These are phyloP conservation scores for Stenodera caucasica DNA, from an alignment of 2,888 invertebrate species.

Conservation along the genomic window DNA sequence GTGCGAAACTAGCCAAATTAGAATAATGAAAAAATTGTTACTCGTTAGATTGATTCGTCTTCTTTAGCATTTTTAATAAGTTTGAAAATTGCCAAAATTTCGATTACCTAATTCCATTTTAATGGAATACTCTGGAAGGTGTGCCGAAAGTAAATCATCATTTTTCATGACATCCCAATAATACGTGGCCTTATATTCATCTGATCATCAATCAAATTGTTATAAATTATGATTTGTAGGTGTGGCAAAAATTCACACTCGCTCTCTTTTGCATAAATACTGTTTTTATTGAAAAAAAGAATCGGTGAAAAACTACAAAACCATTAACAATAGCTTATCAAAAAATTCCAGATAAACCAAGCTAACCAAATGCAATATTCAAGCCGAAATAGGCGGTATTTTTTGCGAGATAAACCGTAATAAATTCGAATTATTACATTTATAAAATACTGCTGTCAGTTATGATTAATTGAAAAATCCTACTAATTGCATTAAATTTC, in stretches of 20 bases:
- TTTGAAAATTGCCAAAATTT: too few species aligned
- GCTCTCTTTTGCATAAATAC: too few species aligned
- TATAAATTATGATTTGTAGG: neutral
- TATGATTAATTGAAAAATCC: neutral
- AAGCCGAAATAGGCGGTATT: neutral
- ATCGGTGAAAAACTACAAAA: neutral
- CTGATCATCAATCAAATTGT: constrained; percentile 1
- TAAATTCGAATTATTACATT: too few species aligned
- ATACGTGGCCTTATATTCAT: neutral
- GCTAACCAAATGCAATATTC: neutral
- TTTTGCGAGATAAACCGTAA: neutral
- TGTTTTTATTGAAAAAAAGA: neutral
- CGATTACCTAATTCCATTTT: too few species aligned
- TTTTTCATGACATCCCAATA: neutral
- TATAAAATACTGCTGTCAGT: neutral
- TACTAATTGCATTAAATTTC: neutral
- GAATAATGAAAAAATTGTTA: too few species aligned
- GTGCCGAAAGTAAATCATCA: neutral
- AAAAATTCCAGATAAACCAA: neutral
- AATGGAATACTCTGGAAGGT: too few species aligned
- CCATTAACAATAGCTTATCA: neutral
- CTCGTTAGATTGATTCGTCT: too few species aligned
- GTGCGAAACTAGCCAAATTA: too few species aligned
- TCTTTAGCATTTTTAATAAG: too few species aligned
- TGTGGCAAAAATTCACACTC: too few species aligned